Percentiles rank a stretch among this genome's conserved stretches.
Conservation (phyloP, 2,113 vertebrate genomes). For the Tupaia tana region DNA sequence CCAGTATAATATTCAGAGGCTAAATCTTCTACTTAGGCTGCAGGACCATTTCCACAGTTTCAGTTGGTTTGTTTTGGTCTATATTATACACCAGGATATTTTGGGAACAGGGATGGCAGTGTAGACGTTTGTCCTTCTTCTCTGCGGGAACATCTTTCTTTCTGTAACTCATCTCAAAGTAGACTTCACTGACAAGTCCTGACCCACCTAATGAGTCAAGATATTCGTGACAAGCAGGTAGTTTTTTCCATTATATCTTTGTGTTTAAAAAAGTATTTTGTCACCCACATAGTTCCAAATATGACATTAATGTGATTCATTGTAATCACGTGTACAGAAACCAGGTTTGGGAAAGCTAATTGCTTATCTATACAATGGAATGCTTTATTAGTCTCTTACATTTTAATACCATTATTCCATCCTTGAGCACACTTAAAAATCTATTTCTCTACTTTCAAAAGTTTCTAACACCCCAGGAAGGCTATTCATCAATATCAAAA, state of each 20-base stretch:
- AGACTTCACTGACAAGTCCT: constrained; percentile 30
- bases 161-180: constrained; percentile 1
- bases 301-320: constrained; percentile 68
- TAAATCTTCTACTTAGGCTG: not conserved
- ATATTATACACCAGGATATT: not conserved
- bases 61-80: not conserved
- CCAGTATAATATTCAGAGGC: not conserved
- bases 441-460: constrained; percentile 22
- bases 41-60: not conserved
- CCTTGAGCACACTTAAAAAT: constrained; percentile 33
- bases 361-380: constrained; percentile 7
- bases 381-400: constrained; percentile 36
- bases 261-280: constrained; percentile 52
- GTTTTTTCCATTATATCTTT: constrained; percentile 43
- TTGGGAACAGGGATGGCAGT: not conserved
- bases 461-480: not conserved
- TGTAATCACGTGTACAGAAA: not conserved
- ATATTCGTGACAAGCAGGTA: constrained; percentile 45
- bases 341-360: constrained; percentile 29
- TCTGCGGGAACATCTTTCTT: not conserved
- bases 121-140: not conserved
- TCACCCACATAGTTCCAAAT: constrained; percentile 60
- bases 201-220: constrained; percentile 44
- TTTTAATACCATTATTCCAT: not conserved
- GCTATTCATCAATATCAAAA: not conserved